Evolutionary conservation across 2,113 vertebrate species (phyloP), one percentile per base, ranked within the genome.

Genomic region (Chelonoidis abingdonii): DNA sequence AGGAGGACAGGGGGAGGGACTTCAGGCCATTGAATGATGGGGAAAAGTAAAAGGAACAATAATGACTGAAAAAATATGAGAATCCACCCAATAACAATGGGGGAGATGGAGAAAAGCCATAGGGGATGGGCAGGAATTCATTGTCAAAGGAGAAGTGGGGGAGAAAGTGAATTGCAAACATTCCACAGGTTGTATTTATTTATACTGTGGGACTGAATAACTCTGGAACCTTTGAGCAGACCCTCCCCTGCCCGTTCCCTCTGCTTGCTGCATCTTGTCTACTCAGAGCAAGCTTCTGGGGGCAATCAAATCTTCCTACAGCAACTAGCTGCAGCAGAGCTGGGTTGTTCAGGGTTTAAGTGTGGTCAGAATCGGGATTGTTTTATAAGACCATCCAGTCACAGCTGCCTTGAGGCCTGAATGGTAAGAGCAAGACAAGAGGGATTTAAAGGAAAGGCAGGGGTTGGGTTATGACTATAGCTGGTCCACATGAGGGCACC

Each of bases 161-260:
- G 87, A 92, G 24, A 54, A 69, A 22, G 29, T 56, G 72, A 76
- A 76, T 22, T 44, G 24, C 52, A 89, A 21, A 12, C 22, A 25
- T 62, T 38, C 80, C 62, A 49, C 19, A 93, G n/a, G 21, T 59
- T 81, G 4, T 53, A 53, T 76, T 85, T 84, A 84, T 65, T 87
- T 84, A 84, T 65, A 87, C 31, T 93, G 25, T 53, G 85, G 53
- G 69, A 88, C 25, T n/a, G 72, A 85, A 13, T 80, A 92, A 72
- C 11, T 24, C 0, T 31, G 24, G 12, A 22, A 86, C 65, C 44
- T 75, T 50, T 80, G 52, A 76, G 5, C 85, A 49, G 21, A 78
- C 12, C 12, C 24, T 57, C 31, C 31, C 80, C 24, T 9, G 84
- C 29, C 72, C 53, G 29, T 8, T 57, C 31, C 50, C 62, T 52